Conservation (phyloP, 2,888 invertebrate genomes). For the Icerya purchasi region DNA sequence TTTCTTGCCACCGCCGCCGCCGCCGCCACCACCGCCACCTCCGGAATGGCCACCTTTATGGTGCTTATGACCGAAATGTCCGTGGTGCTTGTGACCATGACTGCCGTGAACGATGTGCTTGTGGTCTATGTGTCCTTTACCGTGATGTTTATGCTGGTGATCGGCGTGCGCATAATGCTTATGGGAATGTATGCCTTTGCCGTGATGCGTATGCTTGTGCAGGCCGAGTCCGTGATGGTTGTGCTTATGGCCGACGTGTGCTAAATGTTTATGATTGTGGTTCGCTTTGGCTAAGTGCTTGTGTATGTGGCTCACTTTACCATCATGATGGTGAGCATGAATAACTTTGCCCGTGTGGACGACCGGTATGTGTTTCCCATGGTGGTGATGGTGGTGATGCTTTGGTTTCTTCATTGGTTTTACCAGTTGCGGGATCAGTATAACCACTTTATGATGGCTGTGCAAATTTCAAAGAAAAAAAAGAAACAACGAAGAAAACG, state of each 20-base stretch:
- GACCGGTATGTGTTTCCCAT: conserved; percentile 8
- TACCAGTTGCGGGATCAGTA: conserved; percentile 8
- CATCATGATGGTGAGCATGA: conserved; percentile 15
- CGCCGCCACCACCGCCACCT: neutral
- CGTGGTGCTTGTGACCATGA: conserved; percentile 2
- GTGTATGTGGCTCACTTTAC: conserved; percentile 15
- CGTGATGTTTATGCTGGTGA: neutral
- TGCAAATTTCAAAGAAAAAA: no score
- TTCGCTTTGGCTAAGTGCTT: conserved; percentile 12
- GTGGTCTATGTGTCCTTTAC: conserved; percentile 1
- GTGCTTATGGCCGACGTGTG: conserved; percentile 10
- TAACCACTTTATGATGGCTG: conserved; percentile 8
- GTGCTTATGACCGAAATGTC: neutral
- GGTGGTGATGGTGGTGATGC: conserved; percentile 3
- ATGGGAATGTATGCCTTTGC: neutral
- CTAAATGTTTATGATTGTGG: conserved; percentile 13
- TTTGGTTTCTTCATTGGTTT: conserved; percentile 3
- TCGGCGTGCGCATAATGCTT: neutral
- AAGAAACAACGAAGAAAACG: no score
- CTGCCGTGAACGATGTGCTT: neutral
- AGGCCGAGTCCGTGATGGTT: conserved; percentile 11
- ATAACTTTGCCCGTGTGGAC: conserved; percentile 15
- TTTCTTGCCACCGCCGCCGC: neutral
- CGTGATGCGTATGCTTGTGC: conserved; percentile 8
- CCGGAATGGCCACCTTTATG: neutral